Base-by-base conservation (phyloP, 1,140 invertebrate species). In the Drosophila sturtevanti region DNA sequence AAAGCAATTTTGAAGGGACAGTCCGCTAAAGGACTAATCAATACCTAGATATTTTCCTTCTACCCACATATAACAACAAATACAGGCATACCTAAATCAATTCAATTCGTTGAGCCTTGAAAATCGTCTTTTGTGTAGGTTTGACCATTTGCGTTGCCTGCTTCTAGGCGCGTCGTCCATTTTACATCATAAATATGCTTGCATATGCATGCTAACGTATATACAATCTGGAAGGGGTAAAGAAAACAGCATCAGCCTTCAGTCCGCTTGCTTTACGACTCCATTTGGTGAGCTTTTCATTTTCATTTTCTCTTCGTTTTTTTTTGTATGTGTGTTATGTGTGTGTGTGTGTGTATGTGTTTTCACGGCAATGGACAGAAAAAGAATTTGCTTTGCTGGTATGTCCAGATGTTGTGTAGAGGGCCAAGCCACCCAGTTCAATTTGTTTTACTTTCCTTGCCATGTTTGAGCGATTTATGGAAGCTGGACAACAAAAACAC, bases 401-500 rank as follows among this genome's bases (percentile, higher is more conserved):
- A 18, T 58, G 9, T 58, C 16, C 34, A 18, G 34, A 14, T 60
- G 58, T 22, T 11, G 11, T 35, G n/a, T 63, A 38, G n/a, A n/a
- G n/a, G n/a, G n/a, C 38, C 31, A 4, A 10, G 18, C 41, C 18
- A 38, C 69, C 61, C 63, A 62, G 66, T 85, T 77, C 81, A 86
- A 85, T 86, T 86, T 86, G 81, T 81, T 85, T 68, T 86, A 85
- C 81, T 86, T 75, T 86, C 52, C 63, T 69, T 86, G 81, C 78
- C 81, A 77, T 68, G 79, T 86, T 86, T 85, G 81, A 86, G 81
- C 78, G 81, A 85, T 85, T 85, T 85, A 85, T 85, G 78, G 80
- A 48, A 41, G 67, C 79, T 75, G 72, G 72, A 74, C 70, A 68
- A 68, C 78, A 63, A 68, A 51, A 34, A 14, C 16, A 3, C 22